These are phyloP conservation scores for Chiloscyllium punctatum DNA, from an alignment of 2,797 vertebrate species.

Conservation along the genomic window DNA sequence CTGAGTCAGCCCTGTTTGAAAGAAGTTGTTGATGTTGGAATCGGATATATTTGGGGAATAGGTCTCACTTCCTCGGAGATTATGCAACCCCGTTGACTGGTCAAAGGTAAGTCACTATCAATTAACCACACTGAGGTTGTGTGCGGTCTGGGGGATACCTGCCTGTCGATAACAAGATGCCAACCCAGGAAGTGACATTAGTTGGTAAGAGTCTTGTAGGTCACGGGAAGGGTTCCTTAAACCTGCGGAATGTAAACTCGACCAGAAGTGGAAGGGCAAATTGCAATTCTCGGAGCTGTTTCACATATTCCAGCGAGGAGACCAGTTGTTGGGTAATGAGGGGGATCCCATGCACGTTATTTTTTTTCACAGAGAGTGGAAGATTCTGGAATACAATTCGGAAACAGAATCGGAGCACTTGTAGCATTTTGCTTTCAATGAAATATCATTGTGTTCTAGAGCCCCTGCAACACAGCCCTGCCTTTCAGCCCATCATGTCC, in stretches of 20 bases:
- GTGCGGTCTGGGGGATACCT: too few species aligned
- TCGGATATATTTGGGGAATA: background rate
- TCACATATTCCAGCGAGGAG: background rate
- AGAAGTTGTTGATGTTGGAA: background rate
- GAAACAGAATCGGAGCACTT: background rate
- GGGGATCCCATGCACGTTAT: background rate
- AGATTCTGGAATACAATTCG: background rate
- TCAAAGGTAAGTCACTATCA: background rate
- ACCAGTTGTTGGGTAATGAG: background rate
- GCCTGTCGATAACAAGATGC: background rate
- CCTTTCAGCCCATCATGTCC: too few species aligned
- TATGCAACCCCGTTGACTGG: background rate
- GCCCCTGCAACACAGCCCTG: too few species aligned
- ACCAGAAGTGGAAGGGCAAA: background rate
- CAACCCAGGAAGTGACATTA: background rate
- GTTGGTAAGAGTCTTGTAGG: background rate
- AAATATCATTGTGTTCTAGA: too few species aligned
- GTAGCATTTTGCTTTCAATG: background rate
- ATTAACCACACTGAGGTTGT: background rate
- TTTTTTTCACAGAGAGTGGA: background rate
- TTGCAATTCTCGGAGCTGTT: background rate
- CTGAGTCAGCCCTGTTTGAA: background rate
- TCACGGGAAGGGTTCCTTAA: background rate
- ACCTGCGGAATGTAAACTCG: background rate
- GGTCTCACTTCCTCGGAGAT: background rate